Base-by-base conservation (phyloP, 2,797 vertebrate genomes). In the Craterocephalus amniculus region DNA sequence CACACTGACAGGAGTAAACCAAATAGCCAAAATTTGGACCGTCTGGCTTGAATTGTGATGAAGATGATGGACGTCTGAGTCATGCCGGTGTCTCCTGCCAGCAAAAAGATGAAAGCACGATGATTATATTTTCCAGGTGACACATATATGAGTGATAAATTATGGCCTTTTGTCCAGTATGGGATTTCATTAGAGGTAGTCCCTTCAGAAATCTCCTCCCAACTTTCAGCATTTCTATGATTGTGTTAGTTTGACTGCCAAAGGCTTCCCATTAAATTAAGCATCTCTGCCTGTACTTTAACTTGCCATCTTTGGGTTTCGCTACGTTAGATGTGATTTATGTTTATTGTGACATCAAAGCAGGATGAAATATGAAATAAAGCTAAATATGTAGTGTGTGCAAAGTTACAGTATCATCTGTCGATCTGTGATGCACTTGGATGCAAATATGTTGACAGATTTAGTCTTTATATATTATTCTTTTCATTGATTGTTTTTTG, bases 191-290 rank as follows among this genome's bases (percentile, higher is more conserved):
- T 56, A 55, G 14, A 43, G 54, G 64, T 61, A 52, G 68, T 55
- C 55, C 52, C 10, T 58, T 79, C 38, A 62, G 59, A 63, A 58
- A 55, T 76, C 35, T 22, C n/a, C 52, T 18, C 34, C n/a, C 10
- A 65, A n/a, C 34, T 32, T 59, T 56, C 45, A 22, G 34, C 26
- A 35, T 71, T 85, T 74, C 64, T 54, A 70, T 59, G 35, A 73
- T 83, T 71, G 45, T 38, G 45, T 78, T 76, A 58, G 60, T 67
- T 79, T 85, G 35, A 61, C 66, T 59, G 32, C 63, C 49, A 35
- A 77, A 61, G 69, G 80, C 87, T 90, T 88, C 64, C 84, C 61
- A 63, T 68, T 74, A 63, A 80, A 78, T 81, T 76, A 83, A 76
- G 74, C 74, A 75, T 70, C 63, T 63, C 61, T 45, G 24, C 62